These are phyloP conservation scores for Noctua pronuba DNA, from an alignment of 2,888 invertebrate species.

Conservation along the genomic window DNA sequence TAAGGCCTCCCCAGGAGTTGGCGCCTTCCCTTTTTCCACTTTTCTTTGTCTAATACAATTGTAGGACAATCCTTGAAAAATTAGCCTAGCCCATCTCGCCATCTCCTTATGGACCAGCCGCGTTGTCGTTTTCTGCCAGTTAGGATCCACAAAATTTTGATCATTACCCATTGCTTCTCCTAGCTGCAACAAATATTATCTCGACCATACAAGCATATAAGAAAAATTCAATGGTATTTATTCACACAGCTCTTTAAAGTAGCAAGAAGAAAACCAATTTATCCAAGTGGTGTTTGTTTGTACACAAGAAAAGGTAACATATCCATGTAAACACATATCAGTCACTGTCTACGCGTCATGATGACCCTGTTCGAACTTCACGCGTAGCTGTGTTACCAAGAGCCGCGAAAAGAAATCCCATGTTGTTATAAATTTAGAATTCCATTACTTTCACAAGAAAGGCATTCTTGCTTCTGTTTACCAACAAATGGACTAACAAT, in stretches of 20 bases:
- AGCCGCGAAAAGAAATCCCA: slow-evolving; percentile 24
- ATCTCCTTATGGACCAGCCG: not conserved
- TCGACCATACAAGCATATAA: not conserved
- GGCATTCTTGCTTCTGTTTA: slow-evolving; percentile 50
- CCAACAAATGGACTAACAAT: slow-evolving; percentile 56
- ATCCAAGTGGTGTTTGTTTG: not conserved
- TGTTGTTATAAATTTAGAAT: slow-evolving; percentile 49
- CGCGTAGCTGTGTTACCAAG: not conserved
- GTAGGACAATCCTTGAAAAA: not conserved
- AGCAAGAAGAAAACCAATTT: not conserved
- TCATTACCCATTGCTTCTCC: not conserved
- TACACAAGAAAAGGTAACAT: not conserved
- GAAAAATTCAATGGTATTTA: not conserved
- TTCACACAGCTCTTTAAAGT: not conserved
- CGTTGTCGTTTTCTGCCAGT: not conserved
- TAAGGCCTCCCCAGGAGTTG: not conserved
- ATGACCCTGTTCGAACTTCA: not conserved
- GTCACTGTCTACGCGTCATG: not conserved
- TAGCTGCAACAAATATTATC: not conserved
- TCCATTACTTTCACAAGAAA: slow-evolving; percentile 47
- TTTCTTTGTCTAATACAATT: not conserved
- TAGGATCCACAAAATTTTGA: not conserved
- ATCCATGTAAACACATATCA: not conserved
- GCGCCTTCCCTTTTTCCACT: not conserved
- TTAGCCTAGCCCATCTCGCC: not conserved